Conservation (phyloP, 2,888 invertebrate species). For the Xestia rhomboidea region DNA sequence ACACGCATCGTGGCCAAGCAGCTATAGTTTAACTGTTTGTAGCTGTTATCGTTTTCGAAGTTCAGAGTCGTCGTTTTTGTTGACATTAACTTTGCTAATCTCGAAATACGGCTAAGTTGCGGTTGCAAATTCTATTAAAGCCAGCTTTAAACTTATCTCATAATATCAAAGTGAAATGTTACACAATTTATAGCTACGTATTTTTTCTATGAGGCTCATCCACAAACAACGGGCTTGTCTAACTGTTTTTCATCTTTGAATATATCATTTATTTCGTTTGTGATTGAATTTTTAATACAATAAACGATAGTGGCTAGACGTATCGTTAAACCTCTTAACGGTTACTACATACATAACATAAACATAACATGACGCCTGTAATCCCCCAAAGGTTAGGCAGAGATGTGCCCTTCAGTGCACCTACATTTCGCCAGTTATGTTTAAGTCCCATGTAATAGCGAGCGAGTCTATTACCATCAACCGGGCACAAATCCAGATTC, state of each 20-base stretch:
- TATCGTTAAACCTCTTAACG: neutral
- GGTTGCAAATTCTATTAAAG: conserved; percentile 39
- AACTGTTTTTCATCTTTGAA: neutral
- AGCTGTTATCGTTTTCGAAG: conserved; percentile 27
- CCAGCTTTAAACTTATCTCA: conserved; percentile 41
- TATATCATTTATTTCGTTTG: neutral
- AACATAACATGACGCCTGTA: neutral
- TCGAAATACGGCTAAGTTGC: conserved; percentile 40
- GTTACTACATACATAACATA: neutral
- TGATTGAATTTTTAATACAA: neutral
- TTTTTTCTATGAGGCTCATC: conserved; percentile 7
- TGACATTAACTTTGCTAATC: conserved; percentile 47
- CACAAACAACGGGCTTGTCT: neutral
- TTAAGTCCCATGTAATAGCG: neutral
- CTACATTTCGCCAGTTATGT: neutral
- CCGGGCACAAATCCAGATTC: neutral
- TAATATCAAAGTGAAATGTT: conserved; percentile 28
- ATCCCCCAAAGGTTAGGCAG: neutral
- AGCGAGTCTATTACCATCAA: neutral
- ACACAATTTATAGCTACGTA: neutral
- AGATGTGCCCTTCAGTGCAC: neutral
- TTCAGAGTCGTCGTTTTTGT: conserved; percentile 36
- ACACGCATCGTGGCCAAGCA: neutral
- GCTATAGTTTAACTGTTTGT: conserved; percentile 11
- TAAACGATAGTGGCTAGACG: neutral